Base-by-base conservation (phyloP, 2,113 vertebrate species). In the Cheilinus undulatus region DNA sequence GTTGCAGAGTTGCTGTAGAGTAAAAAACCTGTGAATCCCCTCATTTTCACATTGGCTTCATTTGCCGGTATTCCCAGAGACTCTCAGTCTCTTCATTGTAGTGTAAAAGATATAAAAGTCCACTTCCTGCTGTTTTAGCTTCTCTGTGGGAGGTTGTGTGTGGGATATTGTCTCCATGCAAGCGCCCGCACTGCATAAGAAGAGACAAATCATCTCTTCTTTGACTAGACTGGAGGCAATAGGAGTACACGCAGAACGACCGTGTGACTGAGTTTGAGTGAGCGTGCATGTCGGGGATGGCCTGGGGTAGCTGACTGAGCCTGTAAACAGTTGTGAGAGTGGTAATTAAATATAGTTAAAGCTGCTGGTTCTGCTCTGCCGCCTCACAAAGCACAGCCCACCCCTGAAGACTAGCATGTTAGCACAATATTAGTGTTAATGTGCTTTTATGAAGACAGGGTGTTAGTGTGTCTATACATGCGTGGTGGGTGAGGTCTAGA, bases 361-460 rank as follows among this genome's bases (percentile, higher is more conserved):
- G 57, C 74, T 61, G 67, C 68, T 72, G 83, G 60, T 62, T 70
- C 51, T 84, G 46, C 70, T 76, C 68, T 64, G 67, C 51, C 13
- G 62, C 11, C 71, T 82, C 66, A 83, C 69, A 57, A 82, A 72
- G 73, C 43, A 68, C 56, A 68, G 87, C 90, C 92, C 89, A 92
- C 91, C 88, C 80, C 73, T 49, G 62, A 34, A 93, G 91, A 92
- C 90, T 90, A 94, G 88, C 91, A 91, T 93, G 88, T 93, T 93
- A 93, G 89, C 63, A 83, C 85, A 90, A 92, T 89, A 93, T 95
- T 91, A 92, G 85, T 73, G 83, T 91, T 91, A 85, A 92, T 93
- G 83, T 86, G 88, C 80, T 90, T 91, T 93, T 92, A 90, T 92
- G 86, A 90, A 92, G 78, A 89, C 79, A 48, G 10, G n/a, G 27